Evolutionary conservation across 2,113 vertebrate genomes (phyloP).

Genomic region (Osmerus mordax): DNA sequence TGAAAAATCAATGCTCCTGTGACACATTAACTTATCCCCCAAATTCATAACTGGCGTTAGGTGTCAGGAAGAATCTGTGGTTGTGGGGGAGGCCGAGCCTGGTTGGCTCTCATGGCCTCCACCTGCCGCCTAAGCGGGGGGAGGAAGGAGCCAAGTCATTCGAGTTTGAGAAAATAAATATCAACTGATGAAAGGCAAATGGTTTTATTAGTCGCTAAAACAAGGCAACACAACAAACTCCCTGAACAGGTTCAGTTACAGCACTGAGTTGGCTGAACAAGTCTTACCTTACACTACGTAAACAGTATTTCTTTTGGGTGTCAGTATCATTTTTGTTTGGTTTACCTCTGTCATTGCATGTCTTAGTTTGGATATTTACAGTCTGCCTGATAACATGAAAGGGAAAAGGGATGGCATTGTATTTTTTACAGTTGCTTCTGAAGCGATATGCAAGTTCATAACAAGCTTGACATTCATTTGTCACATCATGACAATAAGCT

Average conservation of each 20-base stretch:
- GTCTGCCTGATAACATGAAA: conserved; percentile 10
- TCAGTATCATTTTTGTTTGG: too few species aligned
- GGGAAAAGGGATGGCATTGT: conserved; percentile 29
- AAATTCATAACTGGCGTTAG: conserved; percentile 70
- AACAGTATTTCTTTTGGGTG: too few species aligned
- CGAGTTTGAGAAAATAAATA: conserved; percentile 33
- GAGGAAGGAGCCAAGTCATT: conserved; percentile 38
- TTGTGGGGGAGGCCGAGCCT: conserved; percentile 42
- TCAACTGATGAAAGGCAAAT: conserved; percentile 31
- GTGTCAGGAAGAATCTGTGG: conserved; percentile 65
- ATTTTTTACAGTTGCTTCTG: conserved; percentile 41
- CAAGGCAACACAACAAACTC: neutral
- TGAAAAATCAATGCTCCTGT: conserved; percentile 72
- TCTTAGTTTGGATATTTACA: neutral
- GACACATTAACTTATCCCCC: conserved; percentile 74
- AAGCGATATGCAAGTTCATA: conserved; percentile 47
- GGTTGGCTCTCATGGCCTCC: conserved; percentile 53
- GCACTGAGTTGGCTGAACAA: too few species aligned
- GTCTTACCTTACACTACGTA: too few species aligned
- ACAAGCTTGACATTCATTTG: conserved; percentile 50
- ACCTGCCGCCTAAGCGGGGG: conserved; percentile 30
- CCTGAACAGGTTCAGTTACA: too few species aligned
- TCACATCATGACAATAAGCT: conserved; percentile 60
- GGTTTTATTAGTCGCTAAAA: conserved; percentile 31
- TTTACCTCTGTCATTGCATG: too few species aligned